These are phyloP conservation scores for Pristis pectinata DNA, from an alignment of 2,797 vertebrate genomes.

Conservation along the genomic window DNA sequence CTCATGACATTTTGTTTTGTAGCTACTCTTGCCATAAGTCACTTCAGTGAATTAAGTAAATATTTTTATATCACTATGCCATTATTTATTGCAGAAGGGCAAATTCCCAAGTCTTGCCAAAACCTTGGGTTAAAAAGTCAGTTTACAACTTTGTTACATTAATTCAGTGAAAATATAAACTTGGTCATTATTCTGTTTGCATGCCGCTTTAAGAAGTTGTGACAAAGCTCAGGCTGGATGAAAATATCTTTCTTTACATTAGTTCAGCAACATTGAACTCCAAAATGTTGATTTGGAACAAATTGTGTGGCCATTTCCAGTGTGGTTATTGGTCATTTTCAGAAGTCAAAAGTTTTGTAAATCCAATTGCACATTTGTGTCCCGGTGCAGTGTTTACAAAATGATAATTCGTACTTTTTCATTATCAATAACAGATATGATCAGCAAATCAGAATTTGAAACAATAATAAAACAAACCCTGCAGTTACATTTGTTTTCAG, in stretches of 20 bases:
- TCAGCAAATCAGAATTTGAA: neutral
- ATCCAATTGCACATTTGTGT: neutral
- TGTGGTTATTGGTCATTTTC: neutral
- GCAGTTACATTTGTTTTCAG: neutral
- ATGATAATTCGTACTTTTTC: neutral
- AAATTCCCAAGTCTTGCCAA: conserved; percentile 92
- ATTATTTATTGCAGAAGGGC: conserved; percentile 99
- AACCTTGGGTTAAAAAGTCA: conserved; percentile 89
- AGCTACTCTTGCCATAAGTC: conserved; percentile 96
- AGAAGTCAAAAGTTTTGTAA: neutral
- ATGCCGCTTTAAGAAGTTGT: conserved; percentile 68
- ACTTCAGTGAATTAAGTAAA: conserved; percentile 98
- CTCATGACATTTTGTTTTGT: conserved; percentile 93
- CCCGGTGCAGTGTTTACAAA: neutral
- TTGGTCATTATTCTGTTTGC: conserved; percentile 72
- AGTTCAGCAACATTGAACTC: neutral
- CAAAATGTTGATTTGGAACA: neutral
- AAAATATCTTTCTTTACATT: conserved; percentile 7
- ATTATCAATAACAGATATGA: neutral
- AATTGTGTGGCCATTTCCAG: neutral
- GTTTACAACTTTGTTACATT: conserved; percentile 85
- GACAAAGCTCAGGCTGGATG: conserved; percentile 58
- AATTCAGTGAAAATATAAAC: conserved; percentile 74
- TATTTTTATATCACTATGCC: conserved; percentile 96
- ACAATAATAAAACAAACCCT: neutral